Conservation (phyloP, 1,140 invertebrate genomes). For the Pemphigus obesinymphae region DNA sequence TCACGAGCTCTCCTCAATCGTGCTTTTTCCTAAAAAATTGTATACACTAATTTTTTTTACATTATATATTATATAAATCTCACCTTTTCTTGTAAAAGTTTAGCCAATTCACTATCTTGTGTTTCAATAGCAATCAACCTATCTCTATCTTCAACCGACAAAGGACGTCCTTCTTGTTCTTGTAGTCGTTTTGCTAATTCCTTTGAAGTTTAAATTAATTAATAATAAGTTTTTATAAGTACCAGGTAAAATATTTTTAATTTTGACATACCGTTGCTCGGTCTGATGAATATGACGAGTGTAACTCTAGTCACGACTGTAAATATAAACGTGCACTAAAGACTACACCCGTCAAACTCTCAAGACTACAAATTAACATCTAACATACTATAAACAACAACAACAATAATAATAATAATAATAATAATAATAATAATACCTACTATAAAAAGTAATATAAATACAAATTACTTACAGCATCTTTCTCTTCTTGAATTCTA, state of each 20-base stretch:
- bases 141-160: slow-evolving; percentile 61
- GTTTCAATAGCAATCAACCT: slow-evolving; percentile 79
- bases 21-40: slow-evolving; percentile 58
- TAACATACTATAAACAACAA: neutral
- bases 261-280: neutral
- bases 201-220: slow-evolving; percentile 49
- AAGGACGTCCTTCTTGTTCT: slow-evolving; percentile 59
- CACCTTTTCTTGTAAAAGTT: slow-evolving; percentile 80
- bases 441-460: neutral
- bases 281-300: slow-evolving; percentile 49
- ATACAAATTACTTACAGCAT: slow-evolving; percentile 50
- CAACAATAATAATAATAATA: no score
- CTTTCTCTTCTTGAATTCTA: slow-evolving; percentile 60
- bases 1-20: slow-evolving; percentile 64
- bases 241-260: neutral
- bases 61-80: slow-evolving; percentile 30
- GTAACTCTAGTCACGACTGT: slow-evolving; percentile 54
- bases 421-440: no score
- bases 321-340: slow-evolving; percentile 49
- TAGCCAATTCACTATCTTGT: slow-evolving; percentile 84
- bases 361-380: neutral
- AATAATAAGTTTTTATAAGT: neutral
- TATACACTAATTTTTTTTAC: neutral
- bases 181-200: slow-evolving; percentile 64
- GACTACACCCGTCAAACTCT: slow-evolving; percentile 46